Conservation (phyloP, 1,140 invertebrate genomes). For the Drosophila pseudoananassae region DNA sequence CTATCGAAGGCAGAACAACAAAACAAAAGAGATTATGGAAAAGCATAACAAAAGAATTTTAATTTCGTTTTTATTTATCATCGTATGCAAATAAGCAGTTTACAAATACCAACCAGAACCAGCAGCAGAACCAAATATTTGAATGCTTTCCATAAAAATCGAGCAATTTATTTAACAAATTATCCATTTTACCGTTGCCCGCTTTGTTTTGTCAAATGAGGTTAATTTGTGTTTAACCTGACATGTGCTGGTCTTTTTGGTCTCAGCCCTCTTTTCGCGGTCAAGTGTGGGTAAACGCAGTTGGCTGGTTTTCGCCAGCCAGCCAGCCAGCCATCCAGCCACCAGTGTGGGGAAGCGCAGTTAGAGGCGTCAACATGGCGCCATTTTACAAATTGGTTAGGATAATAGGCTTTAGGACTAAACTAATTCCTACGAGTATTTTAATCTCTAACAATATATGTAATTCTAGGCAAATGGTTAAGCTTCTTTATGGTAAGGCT, state of each 20-base stretch:
- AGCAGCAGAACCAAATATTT: conserved; percentile 42
- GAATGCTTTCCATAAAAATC: conserved; percentile 64
- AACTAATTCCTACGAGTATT: not conserved
- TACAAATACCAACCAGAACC: conserved; percentile 47
- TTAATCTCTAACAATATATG: conserved; percentile 5
- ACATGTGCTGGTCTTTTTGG: conserved; percentile 16
- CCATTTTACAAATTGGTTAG: conserved; percentile 19
- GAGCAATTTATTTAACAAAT: conserved; percentile 84
- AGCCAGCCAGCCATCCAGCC: not conserved
- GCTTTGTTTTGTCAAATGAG: conserved; percentile 84
- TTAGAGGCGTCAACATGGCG: conserved; percentile 35
- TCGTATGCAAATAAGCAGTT: conserved; percentile 69
- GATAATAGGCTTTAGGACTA: not conserved
- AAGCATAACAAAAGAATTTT: conserved; percentile 60
- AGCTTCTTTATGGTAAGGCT: not conserved
- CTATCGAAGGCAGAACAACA: conserved; percentile 46
- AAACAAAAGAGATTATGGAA: conserved; percentile 40
- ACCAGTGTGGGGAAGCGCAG: conserved; percentile 32
- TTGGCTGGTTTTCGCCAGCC: conserved; percentile 21
- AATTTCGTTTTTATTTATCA: conserved; percentile 69
- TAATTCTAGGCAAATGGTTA: not conserved
- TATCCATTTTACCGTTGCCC: conserved; percentile 78
- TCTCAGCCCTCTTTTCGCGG: conserved; percentile 14
- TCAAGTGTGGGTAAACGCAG: conserved; percentile 50
- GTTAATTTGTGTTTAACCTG: conserved; percentile 83